Percentiles rank a stretch among this genome's conserved stretches.
Evolutionary conservation across 2,113 vertebrate genomes (phyloP).

Genomic region (Anoura caudifer): DNA sequence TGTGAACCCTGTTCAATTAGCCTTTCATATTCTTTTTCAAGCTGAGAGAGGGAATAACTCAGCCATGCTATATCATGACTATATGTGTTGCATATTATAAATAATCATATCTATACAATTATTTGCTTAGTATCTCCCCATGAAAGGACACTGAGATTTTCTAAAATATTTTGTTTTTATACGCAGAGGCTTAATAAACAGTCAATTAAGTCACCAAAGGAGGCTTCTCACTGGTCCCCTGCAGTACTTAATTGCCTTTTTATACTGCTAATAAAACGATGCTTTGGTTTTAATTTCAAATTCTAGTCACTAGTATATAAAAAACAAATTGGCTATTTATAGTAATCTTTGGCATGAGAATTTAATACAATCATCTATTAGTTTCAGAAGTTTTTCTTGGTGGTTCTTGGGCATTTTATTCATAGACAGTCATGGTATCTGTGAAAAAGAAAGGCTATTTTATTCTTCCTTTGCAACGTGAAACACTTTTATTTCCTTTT

Average conservation of each 20-base stretch:
- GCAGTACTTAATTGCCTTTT: background rate
- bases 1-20: background rate
- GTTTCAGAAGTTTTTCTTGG: background rate
- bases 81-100: background rate
- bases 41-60: background rate
- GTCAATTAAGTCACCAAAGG: background rate
- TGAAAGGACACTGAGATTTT: background rate
- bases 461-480: background rate
- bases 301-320: no score
- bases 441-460: background rate
- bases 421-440: no score
- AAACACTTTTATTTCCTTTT: background rate
- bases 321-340: background rate
- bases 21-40: background rate
- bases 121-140: background rate
- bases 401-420: no score
- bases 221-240: background rate
- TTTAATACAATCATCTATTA: no score
- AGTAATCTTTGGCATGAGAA: no score
- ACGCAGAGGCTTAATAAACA: background rate
- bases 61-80: background rate
- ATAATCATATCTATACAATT: background rate
- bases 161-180: background rate
- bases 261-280: background rate
- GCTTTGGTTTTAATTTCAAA: background rate